Base-by-base conservation (phyloP, 2,888 invertebrate species). In the Cosmorhoe ocellata region DNA sequence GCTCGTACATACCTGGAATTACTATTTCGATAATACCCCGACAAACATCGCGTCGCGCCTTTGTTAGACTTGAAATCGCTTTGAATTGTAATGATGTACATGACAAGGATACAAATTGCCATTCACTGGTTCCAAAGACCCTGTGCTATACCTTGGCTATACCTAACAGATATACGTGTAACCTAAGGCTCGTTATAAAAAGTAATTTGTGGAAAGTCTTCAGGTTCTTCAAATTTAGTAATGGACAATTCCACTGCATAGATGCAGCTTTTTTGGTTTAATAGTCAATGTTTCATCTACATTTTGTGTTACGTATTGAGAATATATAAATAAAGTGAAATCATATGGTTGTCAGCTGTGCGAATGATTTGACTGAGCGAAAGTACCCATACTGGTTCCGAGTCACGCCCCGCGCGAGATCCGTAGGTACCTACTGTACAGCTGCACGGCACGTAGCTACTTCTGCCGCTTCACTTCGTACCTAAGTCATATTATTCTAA, bases 361-460 rank as follows among this genome's bases (percentile, higher is more conserved):
- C 65, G 69, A 79, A 67, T 67, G 76, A 81, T 81, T 78, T 77
- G 77, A 79, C 61, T 65, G 61, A 81, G 88, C 84, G 87, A 89
- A 88, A 88, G 88, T 88, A 82, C 81, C 81, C 85, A 80, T 77
- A 81, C 86, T 71, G 79, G 87, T 89, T 86, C 69, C 64, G 67
- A 70, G 66, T 69, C 71, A 69, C 69, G 74, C 71, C 63, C n/a
- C 67, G 61, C 63, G 61, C 61, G 63, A 67, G 64, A 52, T 63
- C 61, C 63, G 59, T 64, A 63, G 67, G 59, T 37, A 61, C 65
- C 7, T 26, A 60, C 63, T 68, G 55, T 57, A 61, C 58, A 61
- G 58, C 63, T 60, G 43, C 64, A 61, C 65, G 61, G n/a, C n/a
- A n/a, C n/a, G n/a, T n/a, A n/a, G n/a, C n/a, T 62, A 60, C 40